These are phyloP conservation scores for Cephalopterus ornatus DNA, from an alignment of 2,113 vertebrate species.

Conservation along the genomic window DNA sequence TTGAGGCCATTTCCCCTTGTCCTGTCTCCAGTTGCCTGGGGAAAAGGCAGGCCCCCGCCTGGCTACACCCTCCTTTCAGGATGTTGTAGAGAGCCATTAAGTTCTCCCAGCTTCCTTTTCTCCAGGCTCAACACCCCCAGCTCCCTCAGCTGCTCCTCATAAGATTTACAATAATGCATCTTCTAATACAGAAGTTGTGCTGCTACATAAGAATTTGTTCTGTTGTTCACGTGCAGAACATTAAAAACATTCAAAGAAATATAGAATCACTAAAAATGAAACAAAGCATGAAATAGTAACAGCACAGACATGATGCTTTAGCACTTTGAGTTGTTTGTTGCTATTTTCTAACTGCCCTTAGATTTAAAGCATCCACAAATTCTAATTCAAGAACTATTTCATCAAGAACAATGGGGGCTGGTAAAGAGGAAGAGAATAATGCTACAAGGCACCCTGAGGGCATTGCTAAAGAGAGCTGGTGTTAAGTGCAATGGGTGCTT, in stretches of 20 bases:
- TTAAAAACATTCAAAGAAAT: neutral
- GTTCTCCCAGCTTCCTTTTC: neutral
- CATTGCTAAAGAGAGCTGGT: neutral
- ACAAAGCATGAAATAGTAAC: neutral
- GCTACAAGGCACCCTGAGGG: neutral
- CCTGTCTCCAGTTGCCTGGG: neutral
- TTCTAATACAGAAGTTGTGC: neutral
- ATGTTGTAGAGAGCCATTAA: neutral
- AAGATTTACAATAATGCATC: neutral
- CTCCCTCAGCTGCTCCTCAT: neutral
- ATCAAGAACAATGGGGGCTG: neutral
- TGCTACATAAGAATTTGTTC: neutral
- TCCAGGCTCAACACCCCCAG: neutral
- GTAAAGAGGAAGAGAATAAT: neutral
- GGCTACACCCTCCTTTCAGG: neutral
- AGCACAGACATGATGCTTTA: neutral
- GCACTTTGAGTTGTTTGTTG: neutral
- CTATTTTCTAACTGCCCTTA: neutral
- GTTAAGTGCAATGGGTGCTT: neutral
- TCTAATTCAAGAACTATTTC: neutral
- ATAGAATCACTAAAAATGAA: neutral
- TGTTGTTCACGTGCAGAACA: neutral
- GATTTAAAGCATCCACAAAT: neutral
- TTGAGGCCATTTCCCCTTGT: neutral
- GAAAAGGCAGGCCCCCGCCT: neutral